Base-by-base conservation (phyloP, 2,113 vertebrate species). In the Atrichornis clamosus region DNA sequence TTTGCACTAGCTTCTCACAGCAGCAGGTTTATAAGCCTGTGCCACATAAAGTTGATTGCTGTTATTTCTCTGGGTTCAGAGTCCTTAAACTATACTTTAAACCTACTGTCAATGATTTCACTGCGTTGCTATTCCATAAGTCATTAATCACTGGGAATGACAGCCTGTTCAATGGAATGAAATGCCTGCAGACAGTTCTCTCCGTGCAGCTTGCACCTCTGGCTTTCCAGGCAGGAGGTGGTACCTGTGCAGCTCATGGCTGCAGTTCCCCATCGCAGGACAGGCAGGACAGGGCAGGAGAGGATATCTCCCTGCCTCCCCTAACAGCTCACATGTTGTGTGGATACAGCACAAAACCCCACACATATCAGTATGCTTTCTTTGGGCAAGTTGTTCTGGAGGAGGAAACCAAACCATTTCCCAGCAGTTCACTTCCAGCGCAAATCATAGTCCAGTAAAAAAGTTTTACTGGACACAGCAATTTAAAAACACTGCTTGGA, bases 361-460 rank as follows among this genome's bases (percentile, higher is more conserved):
- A 47, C 33, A 46, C 12, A 1, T 21, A 63, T 62, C 47, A 49
- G 42, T 72, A 52, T 33, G 59, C 39, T 78, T 80, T 46, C 81
- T 14, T 10, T 28, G 24, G 46, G 68, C 22, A 46, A 77, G 42
- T 41, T 67, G 37, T 27, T 16, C 63, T 58, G 62, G 58, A 75
- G 67, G 72, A 63, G 59, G 90, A 86, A 86, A 55, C 33, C 79
- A 95, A 91, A 60, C 33, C 67, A 74, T n/a, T 74, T 90, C 72
- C 72, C 76, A 81, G 75, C 52, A 78, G 37, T 68, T 93, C 77
- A 50, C 39, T 72, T 86, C 64, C 62, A 76, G 44, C 3, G 4
- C 75, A 93, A 84, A 94, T 92, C 76, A 92, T 19, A 84, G 76
- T 52, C 79, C 88, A 70, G 68, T 90, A 90, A 88, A 96, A 93